Base-by-base conservation (phyloP, 1,140 invertebrate species). In the Antheraea pernyi region DNA sequence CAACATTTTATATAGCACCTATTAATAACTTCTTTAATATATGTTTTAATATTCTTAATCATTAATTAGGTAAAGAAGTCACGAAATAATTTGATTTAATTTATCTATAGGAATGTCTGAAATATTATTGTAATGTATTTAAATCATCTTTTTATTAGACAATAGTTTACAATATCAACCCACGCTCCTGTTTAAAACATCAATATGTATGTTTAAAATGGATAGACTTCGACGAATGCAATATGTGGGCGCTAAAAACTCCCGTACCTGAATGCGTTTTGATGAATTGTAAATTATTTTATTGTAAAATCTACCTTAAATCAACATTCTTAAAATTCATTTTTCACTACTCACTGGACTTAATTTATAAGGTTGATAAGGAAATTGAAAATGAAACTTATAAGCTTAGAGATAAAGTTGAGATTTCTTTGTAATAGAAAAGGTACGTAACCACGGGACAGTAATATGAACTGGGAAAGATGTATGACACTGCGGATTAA, bases 381-480 rank as follows among this genome's bases (percentile, higher is more conserved):
- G 46, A 9, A 0, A 53, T 16, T 7, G 0, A 16, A 53, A 53
- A 11, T 13, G 16, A 13, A 53, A 53, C 46, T 53, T 13, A 16
- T 10, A 16, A 2, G 13, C 5, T 2, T 6, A 16, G 16, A 9
- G 16, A 16, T 61, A 61, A 61, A 19, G 60, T 61, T 22, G 19
- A 61, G 22, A 61, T 30, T 61, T 19, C 7, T 61, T 61, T 30
- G 60, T 22, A 61, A 22, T 61, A n/a, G 7, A 61, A 22, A 22
- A 61, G 13, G 11, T 30, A 61, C 10, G 19, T 8, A 16, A 53
- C 9, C 19, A n/a, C 60, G 19, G 19, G 19, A 61, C 80, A 84
- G 81, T 83, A 83, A 91, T 89, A 91, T 91, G 89, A 91, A 89
- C 88, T 86, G 83, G 84, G 81, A 82, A 91, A 91, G 88, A 91